A percentile compares a stretch with the other conserved stretches of the same genome.
phyloP scores from a whole-genome alignment of 53 echinoderm and acorn worm genomes.

The Hippasteria phrygiana region DNA sequence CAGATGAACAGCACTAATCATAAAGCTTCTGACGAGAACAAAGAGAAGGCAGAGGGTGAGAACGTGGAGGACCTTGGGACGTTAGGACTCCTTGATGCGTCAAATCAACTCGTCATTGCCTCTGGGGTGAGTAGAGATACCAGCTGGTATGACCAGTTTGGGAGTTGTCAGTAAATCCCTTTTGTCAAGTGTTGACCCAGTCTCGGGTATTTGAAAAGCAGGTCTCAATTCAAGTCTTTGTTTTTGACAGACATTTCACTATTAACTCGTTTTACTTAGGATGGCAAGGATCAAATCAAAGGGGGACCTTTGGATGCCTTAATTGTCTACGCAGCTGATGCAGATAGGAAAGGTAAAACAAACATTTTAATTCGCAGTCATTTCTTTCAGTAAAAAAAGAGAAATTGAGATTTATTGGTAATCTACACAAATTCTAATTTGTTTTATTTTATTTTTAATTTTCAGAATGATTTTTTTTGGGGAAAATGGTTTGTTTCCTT shows the following conservation, averaged over 20 bases:
- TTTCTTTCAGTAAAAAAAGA: too few species aligned
- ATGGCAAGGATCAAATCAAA: slow-evolving; percentile 80
- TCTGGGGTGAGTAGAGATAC: slow-evolving; percentile 49
- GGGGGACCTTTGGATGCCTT: slow-evolving; percentile 94
- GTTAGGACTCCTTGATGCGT: slow-evolving; percentile 36
- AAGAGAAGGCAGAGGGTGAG: neutral
- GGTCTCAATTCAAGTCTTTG: neutral
- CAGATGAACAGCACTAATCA: slow-evolving; percentile 2
- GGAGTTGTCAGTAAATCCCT: too few species aligned
- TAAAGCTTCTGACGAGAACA: neutral
- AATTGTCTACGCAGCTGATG: slow-evolving; percentile 92
- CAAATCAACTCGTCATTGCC: neutral
- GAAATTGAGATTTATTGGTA: neutral
- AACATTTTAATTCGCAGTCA: neutral
- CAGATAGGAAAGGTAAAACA: slow-evolving; percentile 88
- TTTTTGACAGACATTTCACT: neutral
- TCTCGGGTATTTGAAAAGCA: too few species aligned
- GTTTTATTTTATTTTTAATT: too few species aligned
- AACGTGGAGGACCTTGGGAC: slow-evolving; percentile 18
- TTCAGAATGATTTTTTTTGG: too few species aligned
- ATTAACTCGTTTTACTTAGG: slow-evolving; percentile 42
- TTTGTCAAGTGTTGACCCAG: too few species aligned
- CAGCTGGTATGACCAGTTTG: too few species aligned
- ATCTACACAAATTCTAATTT: neutral
- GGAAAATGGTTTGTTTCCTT: too few species aligned